Evolutionary conservation across 2,888 invertebrate genomes (phyloP).

Genomic region (Chrysina gloriosa): DNA sequence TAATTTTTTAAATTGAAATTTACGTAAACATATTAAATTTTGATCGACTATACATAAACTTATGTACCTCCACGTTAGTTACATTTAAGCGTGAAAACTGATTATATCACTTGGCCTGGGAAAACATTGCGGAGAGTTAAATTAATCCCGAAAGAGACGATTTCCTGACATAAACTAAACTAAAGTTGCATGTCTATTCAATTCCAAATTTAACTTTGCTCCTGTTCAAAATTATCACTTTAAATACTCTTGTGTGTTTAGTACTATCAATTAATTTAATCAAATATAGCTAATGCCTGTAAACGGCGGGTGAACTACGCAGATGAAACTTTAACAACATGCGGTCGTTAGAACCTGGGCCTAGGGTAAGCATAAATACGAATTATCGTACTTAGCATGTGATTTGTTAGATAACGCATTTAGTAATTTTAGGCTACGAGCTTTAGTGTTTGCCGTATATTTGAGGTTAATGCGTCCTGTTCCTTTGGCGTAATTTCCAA

Average conservation of each 20-base stretch:
- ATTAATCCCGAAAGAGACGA: neutral
- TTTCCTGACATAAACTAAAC: neutral
- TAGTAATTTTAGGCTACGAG: slow-evolving; percentile 28
- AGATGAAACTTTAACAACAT: slow-evolving; percentile 38
- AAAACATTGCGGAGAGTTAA: neutral
- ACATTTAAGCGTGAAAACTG: neutral
- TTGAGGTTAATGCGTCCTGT: slow-evolving; percentile 3
- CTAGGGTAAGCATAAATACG: slow-evolving; percentile 37
- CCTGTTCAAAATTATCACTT: slow-evolving; percentile 18
- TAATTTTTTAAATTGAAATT: no score
- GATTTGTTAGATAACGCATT: slow-evolving; percentile 32
- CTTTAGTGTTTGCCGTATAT: slow-evolving; percentile 27
- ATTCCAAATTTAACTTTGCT: slow-evolving; percentile 3
- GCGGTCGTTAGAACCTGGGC: slow-evolving; percentile 34
- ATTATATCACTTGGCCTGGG: no score
- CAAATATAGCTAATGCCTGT: slow-evolving; percentile 33
- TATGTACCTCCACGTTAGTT: neutral
- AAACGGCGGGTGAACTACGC: slow-evolving; percentile 29
- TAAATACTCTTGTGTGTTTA: slow-evolving; percentile 23
- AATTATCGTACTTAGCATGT: slow-evolving; percentile 32
- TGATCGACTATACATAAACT: neutral
- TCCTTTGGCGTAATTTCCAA: neutral
- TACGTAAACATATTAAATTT: no score
- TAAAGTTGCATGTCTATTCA: neutral
- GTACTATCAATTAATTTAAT: slow-evolving; percentile 36